A percentile compares a stretch with the other conserved stretches of the same genome.
phyloP scores from a whole-genome alignment of 2,113 vertebrate genomes.

The Actinemys pallida region DNA sequence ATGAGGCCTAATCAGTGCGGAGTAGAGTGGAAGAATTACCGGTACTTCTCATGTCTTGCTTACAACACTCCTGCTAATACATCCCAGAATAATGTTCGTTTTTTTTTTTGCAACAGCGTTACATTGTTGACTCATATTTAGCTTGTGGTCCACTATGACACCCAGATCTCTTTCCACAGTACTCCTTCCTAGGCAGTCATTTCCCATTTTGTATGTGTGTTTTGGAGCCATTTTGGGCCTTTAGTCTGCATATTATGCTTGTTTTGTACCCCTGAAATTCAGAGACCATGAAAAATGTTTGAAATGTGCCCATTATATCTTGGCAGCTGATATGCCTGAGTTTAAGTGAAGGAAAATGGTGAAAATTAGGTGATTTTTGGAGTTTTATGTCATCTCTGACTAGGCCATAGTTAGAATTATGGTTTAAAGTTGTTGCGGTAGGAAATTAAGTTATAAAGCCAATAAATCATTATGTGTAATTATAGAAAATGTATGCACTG shows the following conservation, averaged over 20 bases:
- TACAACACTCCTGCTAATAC: too few relatives aligned
- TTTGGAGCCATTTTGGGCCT: background rate
- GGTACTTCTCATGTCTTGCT: too few relatives aligned
- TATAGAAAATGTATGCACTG: conserved; percentile 22
- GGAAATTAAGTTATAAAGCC: conserved; percentile 36
- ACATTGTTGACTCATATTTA: too few relatives aligned
- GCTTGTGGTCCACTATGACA: too few relatives aligned
- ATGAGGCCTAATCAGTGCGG: too few relatives aligned
- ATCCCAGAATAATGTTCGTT: too few relatives aligned
- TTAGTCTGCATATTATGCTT: conserved; percentile 31
- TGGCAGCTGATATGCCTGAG: conserved; percentile 49
- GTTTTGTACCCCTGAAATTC: conserved; percentile 13
- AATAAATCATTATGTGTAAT: conserved; percentile 60
- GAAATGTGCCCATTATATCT: conserved; percentile 38
- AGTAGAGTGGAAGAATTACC: too few relatives aligned
- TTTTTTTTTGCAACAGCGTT: too few relatives aligned
- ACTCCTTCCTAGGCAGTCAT: too few relatives aligned
- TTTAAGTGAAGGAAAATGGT: conserved; percentile 26
- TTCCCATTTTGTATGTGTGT: too few relatives aligned
- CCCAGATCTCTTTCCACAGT: too few relatives aligned
- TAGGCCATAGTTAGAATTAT: conserved; percentile 13
- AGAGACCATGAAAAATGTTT: conserved; percentile 24
- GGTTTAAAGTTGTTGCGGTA: conserved; percentile 52
- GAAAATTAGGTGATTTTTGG: conserved; percentile 3
- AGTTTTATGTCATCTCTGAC: background rate